A percentile compares a stretch with the other conserved stretches of the same genome.
phyloP scores from a whole-genome alignment of 2,797 vertebrate genomes.

The Nyctibius grandis region DNA sequence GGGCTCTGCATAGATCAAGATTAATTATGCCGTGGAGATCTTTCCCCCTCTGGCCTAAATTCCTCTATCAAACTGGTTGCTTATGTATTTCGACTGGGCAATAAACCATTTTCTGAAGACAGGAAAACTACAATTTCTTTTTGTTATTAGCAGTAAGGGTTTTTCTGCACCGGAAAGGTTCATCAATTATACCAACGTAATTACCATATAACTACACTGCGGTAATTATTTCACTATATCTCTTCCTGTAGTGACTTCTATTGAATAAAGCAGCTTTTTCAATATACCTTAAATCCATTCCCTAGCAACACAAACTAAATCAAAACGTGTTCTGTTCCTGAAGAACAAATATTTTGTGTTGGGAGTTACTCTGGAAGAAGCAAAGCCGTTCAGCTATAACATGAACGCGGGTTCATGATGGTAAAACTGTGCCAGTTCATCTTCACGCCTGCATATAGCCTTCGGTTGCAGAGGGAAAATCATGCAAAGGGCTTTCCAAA shows the following conservation, averaged over 20 bases:
- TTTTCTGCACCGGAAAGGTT: not conserved
- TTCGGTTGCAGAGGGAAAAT: not conserved
- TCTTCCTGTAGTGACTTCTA: conserved; percentile 11
- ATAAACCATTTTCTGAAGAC: conserved; percentile 15
- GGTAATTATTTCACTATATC: conserved; percentile 24
- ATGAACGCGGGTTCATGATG: fast-evolving
- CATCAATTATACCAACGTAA: conserved; percentile 49
- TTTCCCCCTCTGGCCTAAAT: not conserved
- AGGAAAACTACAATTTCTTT: not conserved
- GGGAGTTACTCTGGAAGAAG: not conserved
- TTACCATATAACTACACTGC: conserved; percentile 20
- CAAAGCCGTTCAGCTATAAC: not conserved
- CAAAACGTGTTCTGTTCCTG: not conserved
- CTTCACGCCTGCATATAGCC: fast-evolving
- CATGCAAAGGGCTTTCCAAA: not conserved
- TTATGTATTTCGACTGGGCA: not conserved
- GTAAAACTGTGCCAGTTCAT: fast-evolving
- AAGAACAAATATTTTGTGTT: not conserved
- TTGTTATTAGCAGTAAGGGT: not conserved
- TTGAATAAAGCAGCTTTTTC: conserved; percentile 12
- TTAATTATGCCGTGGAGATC: not conserved
- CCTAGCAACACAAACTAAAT: not conserved
- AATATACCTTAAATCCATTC: not conserved
- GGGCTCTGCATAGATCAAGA: not conserved
- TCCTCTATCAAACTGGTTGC: not conserved